A percentile compares a stretch with the other conserved stretches of the same genome.
phyloP scores from a whole-genome alignment of 1,140 invertebrate species.

The Leptonema lineaticorne region DNA sequence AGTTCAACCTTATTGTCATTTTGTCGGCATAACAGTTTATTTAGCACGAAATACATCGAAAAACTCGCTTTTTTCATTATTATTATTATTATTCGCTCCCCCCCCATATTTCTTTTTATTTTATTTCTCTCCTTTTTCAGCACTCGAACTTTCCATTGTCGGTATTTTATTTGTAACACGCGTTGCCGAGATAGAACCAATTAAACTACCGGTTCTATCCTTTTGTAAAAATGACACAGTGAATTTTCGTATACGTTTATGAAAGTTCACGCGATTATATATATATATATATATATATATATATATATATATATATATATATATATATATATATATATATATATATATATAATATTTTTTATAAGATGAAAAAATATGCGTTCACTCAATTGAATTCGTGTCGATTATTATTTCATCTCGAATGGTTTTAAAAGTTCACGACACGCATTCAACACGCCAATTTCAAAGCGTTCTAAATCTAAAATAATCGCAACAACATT shows the following conservation, averaged over 20 bases:
- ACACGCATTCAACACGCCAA: too few species aligned
- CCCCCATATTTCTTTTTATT: too few species aligned
- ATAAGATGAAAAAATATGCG: neutral
- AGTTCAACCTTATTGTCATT: slow-evolving; percentile 25
- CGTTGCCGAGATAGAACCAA: neutral
- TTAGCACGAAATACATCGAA: slow-evolving; percentile 32
- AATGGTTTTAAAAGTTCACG: too few species aligned
- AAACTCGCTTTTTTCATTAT: slow-evolving; percentile 18
- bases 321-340: neutral
- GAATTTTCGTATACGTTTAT: neutral
- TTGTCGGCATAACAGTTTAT: slow-evolving; percentile 27
- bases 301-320: neutral
- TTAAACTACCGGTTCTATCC: slow-evolving; percentile 11
- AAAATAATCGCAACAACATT: too few species aligned
- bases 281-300: neutral
- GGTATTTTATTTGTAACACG: too few species aligned
- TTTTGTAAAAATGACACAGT: neutral
- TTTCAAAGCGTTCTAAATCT: too few species aligned
- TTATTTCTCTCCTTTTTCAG: neutral
- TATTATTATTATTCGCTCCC: too few species aligned
- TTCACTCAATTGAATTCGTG: too few species aligned
- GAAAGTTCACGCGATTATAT: neutral
- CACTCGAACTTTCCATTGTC: too few species aligned
- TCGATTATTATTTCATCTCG: too few species aligned
- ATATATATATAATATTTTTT: neutral